phyloP scores from a whole-genome alignment of 2,888 invertebrate genomes.

The Agapostemon virescens region DNA sequence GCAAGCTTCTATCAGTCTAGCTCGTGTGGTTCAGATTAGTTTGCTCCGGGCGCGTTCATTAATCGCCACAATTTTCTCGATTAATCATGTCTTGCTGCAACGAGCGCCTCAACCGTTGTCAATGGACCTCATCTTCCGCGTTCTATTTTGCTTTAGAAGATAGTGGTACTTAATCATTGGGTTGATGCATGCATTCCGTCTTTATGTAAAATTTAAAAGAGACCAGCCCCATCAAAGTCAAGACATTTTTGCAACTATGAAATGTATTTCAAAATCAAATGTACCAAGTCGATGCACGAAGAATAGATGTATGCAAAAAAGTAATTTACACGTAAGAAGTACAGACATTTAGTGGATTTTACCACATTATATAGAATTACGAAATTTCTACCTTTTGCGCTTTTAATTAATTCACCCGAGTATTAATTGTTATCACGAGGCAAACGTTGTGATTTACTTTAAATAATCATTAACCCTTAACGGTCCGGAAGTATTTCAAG shows the following conservation, averaged over 20 bases:
- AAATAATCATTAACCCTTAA: too few species aligned
- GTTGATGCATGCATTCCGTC: neutral
- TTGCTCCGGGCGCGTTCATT: constrained; percentile 40
- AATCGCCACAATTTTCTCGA: constrained; percentile 58
- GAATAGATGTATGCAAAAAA: too few species aligned
- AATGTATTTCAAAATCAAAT: too few species aligned
- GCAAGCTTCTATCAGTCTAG: neutral
- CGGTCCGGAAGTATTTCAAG: too few species aligned
- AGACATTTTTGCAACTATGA: neutral
- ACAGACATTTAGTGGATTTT: too few species aligned
- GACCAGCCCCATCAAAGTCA: neutral
- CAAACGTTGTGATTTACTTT: too few species aligned
- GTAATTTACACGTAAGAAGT: too few species aligned
- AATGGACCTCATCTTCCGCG: constrained; percentile 31
- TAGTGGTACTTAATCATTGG: constrained; percentile 1
- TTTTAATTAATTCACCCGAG: too few species aligned
- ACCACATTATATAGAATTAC: too few species aligned
- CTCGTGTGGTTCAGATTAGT: constrained; percentile 13
- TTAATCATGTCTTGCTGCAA: constrained; percentile 47
- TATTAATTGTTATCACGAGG: too few species aligned
- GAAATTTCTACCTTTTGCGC: too few species aligned
- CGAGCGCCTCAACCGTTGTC: constrained; percentile 29
- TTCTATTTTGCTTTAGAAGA: constrained; percentile 25
- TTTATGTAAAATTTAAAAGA: neutral
- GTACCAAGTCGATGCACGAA: too few species aligned